These are phyloP conservation scores for Drosophila ezoana DNA, from an alignment of 2,888 invertebrate species.

Conservation along the genomic window DNA sequence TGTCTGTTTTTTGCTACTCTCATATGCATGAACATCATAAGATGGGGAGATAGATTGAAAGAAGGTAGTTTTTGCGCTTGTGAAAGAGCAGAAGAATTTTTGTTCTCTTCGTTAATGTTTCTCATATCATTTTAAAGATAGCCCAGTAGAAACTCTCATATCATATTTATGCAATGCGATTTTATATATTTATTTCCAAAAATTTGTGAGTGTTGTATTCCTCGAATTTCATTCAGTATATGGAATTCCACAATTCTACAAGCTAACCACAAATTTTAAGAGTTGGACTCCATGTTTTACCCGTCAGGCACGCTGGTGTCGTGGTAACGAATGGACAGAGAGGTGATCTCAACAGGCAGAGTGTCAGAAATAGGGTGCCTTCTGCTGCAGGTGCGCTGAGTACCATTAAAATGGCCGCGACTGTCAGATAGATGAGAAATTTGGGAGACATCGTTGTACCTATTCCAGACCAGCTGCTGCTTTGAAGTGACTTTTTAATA, in stretches of 20 bases:
- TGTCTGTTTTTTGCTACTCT: too few species aligned
- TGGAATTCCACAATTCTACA: background rate
- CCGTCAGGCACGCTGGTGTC: constrained; percentile 5
- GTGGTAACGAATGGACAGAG: constrained; percentile 21
- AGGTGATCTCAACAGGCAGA: constrained; percentile 25
- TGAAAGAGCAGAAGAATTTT: too few species aligned
- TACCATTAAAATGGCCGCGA: constrained; percentile 23
- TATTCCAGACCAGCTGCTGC: background rate
- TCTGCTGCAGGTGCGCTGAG: constrained; percentile 22
- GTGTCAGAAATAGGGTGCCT: background rate
- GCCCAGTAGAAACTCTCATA: background rate
- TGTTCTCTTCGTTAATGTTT: background rate
- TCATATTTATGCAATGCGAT: constrained; percentile 8
- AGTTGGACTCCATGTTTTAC: background rate
- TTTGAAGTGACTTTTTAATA: constrained; percentile 1
- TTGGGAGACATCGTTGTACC: constrained; percentile 35
- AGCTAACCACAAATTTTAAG: background rate
- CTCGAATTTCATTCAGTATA: background rate
- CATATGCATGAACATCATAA: too few species aligned
- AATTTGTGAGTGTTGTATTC: background rate
- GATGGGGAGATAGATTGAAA: too few species aligned
- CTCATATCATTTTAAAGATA: background rate
- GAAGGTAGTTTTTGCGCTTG: too few species aligned
- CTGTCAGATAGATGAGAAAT: constrained; percentile 27
- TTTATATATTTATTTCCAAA: constrained; percentile 10